Base-by-base conservation (phyloP, 1,140 invertebrate species). In the Drosophila miranda region DNA sequence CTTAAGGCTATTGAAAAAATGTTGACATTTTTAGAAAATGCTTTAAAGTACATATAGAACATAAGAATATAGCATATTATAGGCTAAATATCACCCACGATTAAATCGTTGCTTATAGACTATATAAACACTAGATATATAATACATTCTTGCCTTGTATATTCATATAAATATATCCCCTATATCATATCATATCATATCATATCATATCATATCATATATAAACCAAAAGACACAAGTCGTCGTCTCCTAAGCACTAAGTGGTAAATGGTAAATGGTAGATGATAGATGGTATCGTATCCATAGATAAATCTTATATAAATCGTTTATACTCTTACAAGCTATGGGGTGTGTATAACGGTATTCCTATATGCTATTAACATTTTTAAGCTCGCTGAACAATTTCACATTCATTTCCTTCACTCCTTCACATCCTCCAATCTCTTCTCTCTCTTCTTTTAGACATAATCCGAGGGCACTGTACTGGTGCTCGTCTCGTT, bases 381-480 rank as follows among this genome's bases (percentile, higher is more conserved):
- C 66, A 68, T 78, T 51, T 38, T 81, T 86, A 86, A 86, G 82
- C 82, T 86, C 82, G 78, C 71, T 71, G 52, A 75, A 76, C 63
- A 75, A 38, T 75, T 75, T 75, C 63, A 75, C 72, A 75, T 50
- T 58, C 34, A 42, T 30, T 59, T 46, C 13, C 28, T 42, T 7
- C 28, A 16, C 14, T 61, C 2, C 23, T 43, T 2, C 9, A 23
- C 19, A 16, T 38, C 0, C 23, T 49, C 44, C 19, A 9, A 26
- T 26, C 34, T 38, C 11, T 38, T 90, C 89, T 13, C 7, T 50
- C 51, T 50, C 26, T 28, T 14, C 8, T 21, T 13, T 73, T 57
- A 94, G 83, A 94, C 94, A 90, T 94, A 94, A 76, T 95, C 94
- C 60, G 94, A 94, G 64, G 94, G 94, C 68, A 90, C 88, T 19